Base-by-base conservation (phyloP, 2,888 invertebrate genomes). In the Steromphala cineraria region DNA sequence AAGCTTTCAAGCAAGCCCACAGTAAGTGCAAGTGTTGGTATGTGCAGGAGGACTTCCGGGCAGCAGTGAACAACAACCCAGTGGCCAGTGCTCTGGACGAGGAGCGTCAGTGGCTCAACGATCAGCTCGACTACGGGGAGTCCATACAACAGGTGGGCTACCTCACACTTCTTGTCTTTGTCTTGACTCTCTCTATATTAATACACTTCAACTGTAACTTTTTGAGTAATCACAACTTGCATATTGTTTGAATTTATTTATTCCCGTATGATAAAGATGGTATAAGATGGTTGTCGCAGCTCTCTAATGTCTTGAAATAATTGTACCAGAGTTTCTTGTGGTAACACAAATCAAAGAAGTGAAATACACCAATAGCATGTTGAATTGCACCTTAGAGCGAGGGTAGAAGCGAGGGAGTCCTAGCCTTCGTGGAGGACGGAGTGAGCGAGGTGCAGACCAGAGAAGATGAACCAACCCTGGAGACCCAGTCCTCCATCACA, bases 11-110 rank as follows among this genome's bases (percentile, higher is more conserved):
- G n/a, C n/a, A n/a, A n/a, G n/a, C 7, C 36, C 36, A 36, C 4
- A 36, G 7, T 36, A 36, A 36, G 36, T 36, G 7, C 36, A 36
- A 13, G 46, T 46, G 19, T 71, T 36, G 19, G 15, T 55, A 31
- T 31, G 28, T 76, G 19, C 55, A 76, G 76, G 76, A 76, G 21
- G 76, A 76, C 36, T 76, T 76, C 76, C 53, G 76, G 3, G 53
- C 53, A 36, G 53, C 76, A 19, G 76, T 31, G 17, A 76, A 76
- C 76, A 76, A 53, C n/a, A 76, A 76, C 55, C 76, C 76, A 13
- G 76, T 76, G 53, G 67, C 67, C 28, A 67, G 67, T 28, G 67
- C 67, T 13, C 67, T 67, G 67, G 67, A 67, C 15, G 76, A 76
- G 28, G 76, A 76, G 28, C 24, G 55, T 17, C 76, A 28, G n/a